Evolutionary conservation across 2,797 vertebrate species (phyloP), one percentile per base, ranked within the genome.

Genomic region (Propithecus deckenii): DNA sequence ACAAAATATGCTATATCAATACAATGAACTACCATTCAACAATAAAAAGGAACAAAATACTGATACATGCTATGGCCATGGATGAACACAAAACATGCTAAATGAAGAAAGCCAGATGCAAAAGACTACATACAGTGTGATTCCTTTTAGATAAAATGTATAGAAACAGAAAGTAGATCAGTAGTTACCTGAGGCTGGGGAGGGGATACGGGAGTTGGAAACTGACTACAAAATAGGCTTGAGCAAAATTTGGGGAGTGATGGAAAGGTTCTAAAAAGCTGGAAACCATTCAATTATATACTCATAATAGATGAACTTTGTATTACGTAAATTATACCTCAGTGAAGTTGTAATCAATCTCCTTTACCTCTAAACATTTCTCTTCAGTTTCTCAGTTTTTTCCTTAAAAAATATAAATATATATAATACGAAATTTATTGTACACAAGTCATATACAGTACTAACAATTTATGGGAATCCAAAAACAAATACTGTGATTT

Each of bases 211-310:
- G 32, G 48, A 86, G 25, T 61, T 87, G 59, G 59, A 32, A 88
- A 43, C 46, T 67, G 41, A 86, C 22, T 48, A 65, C n/a, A 80
- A 79, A 79, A 95, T 3, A 72, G 61, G 11, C 15, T 75, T 79
- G 50, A 87, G 14, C 46, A n/a, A 81, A 61, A 72, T 67, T 83
- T 50, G 41, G 7, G 35, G 65, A 46, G 10, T 63, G 15, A 96
- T 43, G 38, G 38, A 63, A 83, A 89, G 92, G 43, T 90, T 90
- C 55, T 87, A 97, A 97, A 97, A 97, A 86, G 59, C 83, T 92
- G 14, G 57, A 95, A 89, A 65, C 7, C 28, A 90, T 0, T 72
- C 4, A 67, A 61, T 2, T 84, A 30, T 87, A 32, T 50, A 85
- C 30, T 67, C 76, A 25, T 3, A 76, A 67, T 14, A 91, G 20